These are phyloP conservation scores for Metacarcinus magister DNA, from an alignment of 2,888 invertebrate genomes.

Conservation along the genomic window DNA sequence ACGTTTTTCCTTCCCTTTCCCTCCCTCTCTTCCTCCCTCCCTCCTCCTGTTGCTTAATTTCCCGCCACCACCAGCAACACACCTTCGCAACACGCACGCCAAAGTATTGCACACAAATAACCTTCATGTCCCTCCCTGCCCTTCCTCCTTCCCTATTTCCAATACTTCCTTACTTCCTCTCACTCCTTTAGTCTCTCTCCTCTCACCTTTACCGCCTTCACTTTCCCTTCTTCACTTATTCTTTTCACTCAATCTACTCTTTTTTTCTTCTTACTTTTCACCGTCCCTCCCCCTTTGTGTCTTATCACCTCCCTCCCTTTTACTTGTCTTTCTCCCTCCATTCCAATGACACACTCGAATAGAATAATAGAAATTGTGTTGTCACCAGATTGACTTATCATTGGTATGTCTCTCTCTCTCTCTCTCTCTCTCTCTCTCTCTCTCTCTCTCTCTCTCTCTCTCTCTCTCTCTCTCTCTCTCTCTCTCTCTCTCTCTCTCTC, in stretches of 20 bases:
- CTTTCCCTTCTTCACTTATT: neutral
- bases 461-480: neutral
- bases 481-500: neutral
- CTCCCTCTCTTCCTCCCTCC: neutral
- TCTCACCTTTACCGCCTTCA: neutral
- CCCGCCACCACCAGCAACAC: neutral
- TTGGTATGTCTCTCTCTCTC: neutral
- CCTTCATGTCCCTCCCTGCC: neutral
- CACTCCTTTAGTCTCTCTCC: neutral
- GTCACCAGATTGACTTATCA: too few species aligned
- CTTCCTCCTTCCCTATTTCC: neutral
- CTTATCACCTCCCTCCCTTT: too few species aligned
- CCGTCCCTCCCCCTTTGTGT: too few species aligned
- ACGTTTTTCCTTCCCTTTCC: neutral
- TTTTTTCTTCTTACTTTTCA: too few species aligned
- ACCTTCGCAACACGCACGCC: neutral
- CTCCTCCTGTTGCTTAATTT: neutral
- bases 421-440: neutral
- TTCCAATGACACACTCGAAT: too few species aligned
- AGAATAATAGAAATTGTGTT: too few species aligned
- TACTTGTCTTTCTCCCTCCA: too few species aligned
- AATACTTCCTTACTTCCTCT: neutral
- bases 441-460: neutral
- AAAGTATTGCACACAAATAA: neutral
- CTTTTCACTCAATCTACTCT: neutral